Percentiles rank a stretch among this genome's conserved stretches.
phyloP scores from a whole-genome alignment of 2,888 invertebrate genomes.

The Tryphoninae sp. region DNA sequence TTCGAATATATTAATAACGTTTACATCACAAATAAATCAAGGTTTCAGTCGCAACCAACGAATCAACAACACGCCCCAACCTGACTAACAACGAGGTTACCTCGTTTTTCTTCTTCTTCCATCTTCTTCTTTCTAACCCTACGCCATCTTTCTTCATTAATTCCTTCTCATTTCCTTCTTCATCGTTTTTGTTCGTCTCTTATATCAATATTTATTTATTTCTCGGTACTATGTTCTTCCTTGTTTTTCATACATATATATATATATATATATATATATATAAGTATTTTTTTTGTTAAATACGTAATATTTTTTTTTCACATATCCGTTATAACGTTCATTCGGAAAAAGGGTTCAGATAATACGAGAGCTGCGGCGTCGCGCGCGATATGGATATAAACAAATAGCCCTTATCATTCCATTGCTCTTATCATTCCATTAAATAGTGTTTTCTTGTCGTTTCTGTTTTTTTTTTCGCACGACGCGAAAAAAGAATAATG shows the following conservation, averaged over 20 bases:
- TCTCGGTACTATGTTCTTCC: background rate
- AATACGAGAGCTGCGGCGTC: background rate
- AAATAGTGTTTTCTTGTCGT: background rate
- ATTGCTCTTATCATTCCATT: background rate
- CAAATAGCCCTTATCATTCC: conserved; percentile 30
- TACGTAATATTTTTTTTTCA: conserved; percentile 5
- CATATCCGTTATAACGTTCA: background rate
- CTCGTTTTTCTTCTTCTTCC: conserved; percentile 19
- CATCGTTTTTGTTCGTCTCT: conserved; percentile 7
- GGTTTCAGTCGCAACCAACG: conserved; percentile 41
- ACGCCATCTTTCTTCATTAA: background rate
- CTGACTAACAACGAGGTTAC: conserved; percentile 35
- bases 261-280: background rate
- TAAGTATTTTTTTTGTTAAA: background rate
- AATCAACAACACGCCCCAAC: conserved; percentile 47
- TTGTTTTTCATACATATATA: background rate
- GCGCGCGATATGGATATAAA: conserved; percentile 3
- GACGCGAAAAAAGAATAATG: background rate
- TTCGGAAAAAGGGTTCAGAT: background rate
- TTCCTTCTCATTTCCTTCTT: conserved; percentile 10
- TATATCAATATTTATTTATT: conserved; percentile 22
- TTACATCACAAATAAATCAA: conserved; percentile 56
- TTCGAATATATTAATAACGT: conserved; percentile 51
- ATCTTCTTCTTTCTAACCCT: background rate
- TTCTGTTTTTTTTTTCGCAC: conserved; percentile 1